Conservation (phyloP, 2,797 vertebrate species). For the Decapterus maruadsi region DNA sequence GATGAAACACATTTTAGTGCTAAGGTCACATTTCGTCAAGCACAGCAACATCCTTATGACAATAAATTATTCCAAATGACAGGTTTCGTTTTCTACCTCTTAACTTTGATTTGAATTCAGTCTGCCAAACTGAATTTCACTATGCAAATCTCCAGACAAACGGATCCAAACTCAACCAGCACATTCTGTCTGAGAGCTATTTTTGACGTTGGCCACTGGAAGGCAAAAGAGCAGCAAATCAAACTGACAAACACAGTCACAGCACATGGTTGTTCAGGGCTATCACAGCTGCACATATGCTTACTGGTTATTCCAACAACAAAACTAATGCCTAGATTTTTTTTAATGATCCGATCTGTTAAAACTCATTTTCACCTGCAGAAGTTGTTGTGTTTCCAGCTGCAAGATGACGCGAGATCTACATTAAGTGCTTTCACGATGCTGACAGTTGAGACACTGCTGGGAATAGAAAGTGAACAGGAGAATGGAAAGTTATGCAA, state of each 20-base stretch:
- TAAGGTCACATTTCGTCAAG: neutral
- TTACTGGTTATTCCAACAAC: neutral
- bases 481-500: neutral
- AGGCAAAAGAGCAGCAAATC: neutral
- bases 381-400: neutral
- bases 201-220: neutral
- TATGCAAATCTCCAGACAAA: neutral
- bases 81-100: neutral
- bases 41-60: neutral
- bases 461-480: neutral
- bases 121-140: neutral
- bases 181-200: neutral
- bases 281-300: no score
- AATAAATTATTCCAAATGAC: slow-evolving; percentile 7
- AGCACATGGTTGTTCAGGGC: neutral
- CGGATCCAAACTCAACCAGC: neutral
- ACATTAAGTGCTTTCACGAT: neutral
- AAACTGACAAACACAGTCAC: no score
- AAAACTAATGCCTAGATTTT: neutral
- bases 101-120: neutral
- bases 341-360: neutral
- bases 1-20: neutral
- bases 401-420: neutral
- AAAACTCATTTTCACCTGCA: neutral
- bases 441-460: neutral